phyloP scores from a whole-genome alignment of 2,797 vertebrate species.

The Capromys pilorides region DNA sequence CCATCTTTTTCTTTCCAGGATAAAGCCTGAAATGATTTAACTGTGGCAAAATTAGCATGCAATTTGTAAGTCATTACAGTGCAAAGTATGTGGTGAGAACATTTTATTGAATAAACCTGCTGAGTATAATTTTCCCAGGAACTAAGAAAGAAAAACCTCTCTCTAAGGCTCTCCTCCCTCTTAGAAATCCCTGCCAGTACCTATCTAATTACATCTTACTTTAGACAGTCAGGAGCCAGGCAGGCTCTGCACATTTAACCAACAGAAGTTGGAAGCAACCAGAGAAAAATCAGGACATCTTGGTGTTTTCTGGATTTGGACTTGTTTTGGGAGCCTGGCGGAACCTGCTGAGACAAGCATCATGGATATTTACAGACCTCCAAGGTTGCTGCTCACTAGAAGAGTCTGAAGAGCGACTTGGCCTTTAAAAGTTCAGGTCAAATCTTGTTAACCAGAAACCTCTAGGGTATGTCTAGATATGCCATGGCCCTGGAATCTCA shows the following conservation, averaged over 20 bases:
- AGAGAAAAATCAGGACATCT: background rate
- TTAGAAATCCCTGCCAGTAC: conserved; percentile 66
- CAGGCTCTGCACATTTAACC: conserved; percentile 36
- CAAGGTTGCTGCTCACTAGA: conserved; percentile 35
- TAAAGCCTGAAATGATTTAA: conserved; percentile 78
- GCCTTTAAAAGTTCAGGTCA: conserved; percentile 70
- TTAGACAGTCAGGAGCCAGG: conserved; percentile 63
- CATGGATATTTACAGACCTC: conserved; percentile 61
- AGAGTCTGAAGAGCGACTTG: conserved; percentile 57
- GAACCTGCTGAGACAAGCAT: conserved; percentile 65
- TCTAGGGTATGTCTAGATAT: conserved; percentile 8
- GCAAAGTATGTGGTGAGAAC: conserved; percentile 84
- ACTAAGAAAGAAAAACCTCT: conserved; percentile 79
- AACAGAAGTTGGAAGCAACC: conserved; percentile 44
- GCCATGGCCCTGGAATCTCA: background rate
- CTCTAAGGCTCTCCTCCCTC: conserved; percentile 76
- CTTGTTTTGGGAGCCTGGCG: conserved; percentile 64
- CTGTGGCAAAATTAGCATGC: conserved; percentile 86
- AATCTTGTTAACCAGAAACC: conserved; percentile 60
- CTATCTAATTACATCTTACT: conserved; percentile 75
- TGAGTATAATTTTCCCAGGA: conserved; percentile 83
- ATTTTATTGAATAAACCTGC: conserved; percentile 85
- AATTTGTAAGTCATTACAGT: conserved; percentile 86
- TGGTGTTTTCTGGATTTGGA: conserved; percentile 46
- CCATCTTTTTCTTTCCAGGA: conserved; percentile 79